Evolutionary conservation across 2,113 vertebrate genomes (phyloP), one percentile per base, ranked within the genome.

Genomic region (Corythoichthys haematopterus): DNA sequence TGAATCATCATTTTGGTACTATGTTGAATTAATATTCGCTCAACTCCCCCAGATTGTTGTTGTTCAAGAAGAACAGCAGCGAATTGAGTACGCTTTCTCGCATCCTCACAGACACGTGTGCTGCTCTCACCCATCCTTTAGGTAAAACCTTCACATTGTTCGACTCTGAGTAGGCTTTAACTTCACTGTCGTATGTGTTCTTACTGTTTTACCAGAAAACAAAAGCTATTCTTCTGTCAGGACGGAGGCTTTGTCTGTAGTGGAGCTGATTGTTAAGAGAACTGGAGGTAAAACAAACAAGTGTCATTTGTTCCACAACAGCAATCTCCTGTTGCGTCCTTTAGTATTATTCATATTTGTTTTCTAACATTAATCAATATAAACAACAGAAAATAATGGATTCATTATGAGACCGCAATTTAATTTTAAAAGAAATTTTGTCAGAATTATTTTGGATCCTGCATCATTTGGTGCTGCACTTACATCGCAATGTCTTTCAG

Each of bases 201-300:
- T 33, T 16, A 74, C 68, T 76, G 8, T 64, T 16, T 58, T 20
- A 38, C 2, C 84, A 99, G 97, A 98, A 93, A 99, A 99, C 87
- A 98, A 94, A 92, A 97, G 92, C 85, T 99, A 98, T 82, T 95
- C 96, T 0, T 98, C 96, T 76, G 91, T 99, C 87, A 93, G 97
- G 90, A 94, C 94, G 28, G 97, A 99, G 85, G 96, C 94, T 70
- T 90, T 99, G 88, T 92, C 93, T 50, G 94, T 99, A 68, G 89
- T 98, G 90, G 93, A 98, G 45, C 86, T 98, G 65, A 91, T 99
- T 28, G 89, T 98, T 47, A 93, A 92, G 84, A 94, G 87, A 89
- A 92, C 95, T 64, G 93, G 93, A 90, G 97, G 97, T 98, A 79
- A 90, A 88, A 8, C 2, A 20, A 12, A 2, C 13, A 15, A 15